These are phyloP conservation scores for Noctua fimbriata DNA, from an alignment of 2,888 invertebrate genomes.

Conservation along the genomic window DNA sequence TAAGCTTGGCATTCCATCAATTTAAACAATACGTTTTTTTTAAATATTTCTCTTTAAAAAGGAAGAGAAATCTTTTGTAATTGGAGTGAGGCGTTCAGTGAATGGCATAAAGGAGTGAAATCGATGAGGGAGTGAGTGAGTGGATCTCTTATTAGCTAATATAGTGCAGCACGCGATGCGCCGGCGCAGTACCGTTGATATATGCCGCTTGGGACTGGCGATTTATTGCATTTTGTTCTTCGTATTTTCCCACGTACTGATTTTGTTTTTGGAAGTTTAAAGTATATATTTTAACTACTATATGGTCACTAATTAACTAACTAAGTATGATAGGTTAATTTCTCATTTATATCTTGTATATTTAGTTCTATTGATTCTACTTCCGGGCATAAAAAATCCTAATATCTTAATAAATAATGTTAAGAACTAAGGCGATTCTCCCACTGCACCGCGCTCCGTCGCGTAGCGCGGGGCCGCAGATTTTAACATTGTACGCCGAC, in stretches of 20 bases:
- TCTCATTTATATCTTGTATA: neutral
- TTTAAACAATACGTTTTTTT: constrained; percentile 45
- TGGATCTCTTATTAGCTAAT: constrained; percentile 80
- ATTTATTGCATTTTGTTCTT: constrained; percentile 5
- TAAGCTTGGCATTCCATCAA: constrained; percentile 52
- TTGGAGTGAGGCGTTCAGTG: constrained; percentile 70
- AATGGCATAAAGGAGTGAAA: constrained; percentile 75
- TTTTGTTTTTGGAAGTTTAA: neutral
- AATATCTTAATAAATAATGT: neutral
- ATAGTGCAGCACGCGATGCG: constrained; percentile 80
- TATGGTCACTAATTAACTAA: neutral
- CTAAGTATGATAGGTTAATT: neutral
- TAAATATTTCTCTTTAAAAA: constrained; percentile 49
- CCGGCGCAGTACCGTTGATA: constrained; percentile 51
- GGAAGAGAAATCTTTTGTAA: constrained; percentile 58
- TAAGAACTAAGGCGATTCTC: too few species aligned
- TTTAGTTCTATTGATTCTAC: neutral
- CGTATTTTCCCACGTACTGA: neutral
- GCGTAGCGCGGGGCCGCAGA: too few species aligned
- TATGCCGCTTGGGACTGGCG: constrained; percentile 53
- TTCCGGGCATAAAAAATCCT: neutral
- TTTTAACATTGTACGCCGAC: too few species aligned
- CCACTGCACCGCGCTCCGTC: too few species aligned
- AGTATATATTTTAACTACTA: neutral
- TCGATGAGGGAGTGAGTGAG: constrained; percentile 74